Conservation (phyloP, 1,140 invertebrate species). For the Ooceraea biroi region DNA sequence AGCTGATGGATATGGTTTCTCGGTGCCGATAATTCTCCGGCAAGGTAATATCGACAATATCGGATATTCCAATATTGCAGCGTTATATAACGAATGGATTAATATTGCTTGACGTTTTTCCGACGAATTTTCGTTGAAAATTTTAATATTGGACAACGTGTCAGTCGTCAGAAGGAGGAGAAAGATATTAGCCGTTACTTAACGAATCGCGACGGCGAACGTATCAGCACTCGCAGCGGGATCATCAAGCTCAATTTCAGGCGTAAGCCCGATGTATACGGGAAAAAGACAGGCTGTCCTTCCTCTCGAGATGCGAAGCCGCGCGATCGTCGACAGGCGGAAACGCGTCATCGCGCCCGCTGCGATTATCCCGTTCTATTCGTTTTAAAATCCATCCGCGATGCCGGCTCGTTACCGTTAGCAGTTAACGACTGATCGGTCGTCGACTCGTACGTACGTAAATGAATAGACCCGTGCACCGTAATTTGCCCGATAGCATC, state of each 20-base stretch:
- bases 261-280: neutral
- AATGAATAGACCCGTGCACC: constrained; percentile 44
- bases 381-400: constrained; percentile 47
- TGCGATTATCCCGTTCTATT: constrained; percentile 7
- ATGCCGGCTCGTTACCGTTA: constrained; percentile 47
- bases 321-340: constrained; percentile 7
- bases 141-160: constrained; percentile 28
- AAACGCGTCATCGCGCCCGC: constrained; percentile 10
- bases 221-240: neutral
- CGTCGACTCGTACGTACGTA: constrained; percentile 33
- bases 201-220: constrained; percentile 37
- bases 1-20: no score
- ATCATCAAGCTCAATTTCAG: constrained; percentile 6
- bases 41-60: constrained; percentile 47
- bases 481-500: constrained; percentile 41
- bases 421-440: constrained; percentile 55
- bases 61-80: constrained; percentile 33
- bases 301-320: neutral
- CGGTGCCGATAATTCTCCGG: constrained; percentile 17
- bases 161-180: neutral
- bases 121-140: constrained; percentile 40
- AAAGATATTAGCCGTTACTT: constrained; percentile 24
- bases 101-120: constrained; percentile 15
- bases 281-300: neutral
- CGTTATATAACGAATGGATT: constrained; percentile 49